Evolutionary conservation across 2,888 invertebrate species (phyloP).

Genomic region (Stenotaenia linearis): DNA sequence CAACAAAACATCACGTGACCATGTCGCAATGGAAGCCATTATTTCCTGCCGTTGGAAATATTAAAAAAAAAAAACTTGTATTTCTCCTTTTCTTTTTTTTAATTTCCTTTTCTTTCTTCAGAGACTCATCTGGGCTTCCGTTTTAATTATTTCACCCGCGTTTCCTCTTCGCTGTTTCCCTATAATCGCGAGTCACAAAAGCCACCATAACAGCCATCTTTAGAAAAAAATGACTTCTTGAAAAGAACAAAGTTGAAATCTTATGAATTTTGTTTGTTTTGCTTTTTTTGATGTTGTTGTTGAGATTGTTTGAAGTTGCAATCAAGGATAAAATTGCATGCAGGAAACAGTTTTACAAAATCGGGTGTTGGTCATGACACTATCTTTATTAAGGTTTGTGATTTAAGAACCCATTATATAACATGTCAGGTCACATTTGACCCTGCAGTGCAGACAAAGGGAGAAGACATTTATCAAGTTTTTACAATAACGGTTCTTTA

Average conservation of each 20-base stretch:
- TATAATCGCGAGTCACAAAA: neutral
- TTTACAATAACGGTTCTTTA: too few relatives aligned
- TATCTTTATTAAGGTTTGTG: too few relatives aligned
- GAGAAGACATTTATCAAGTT: too few relatives aligned
- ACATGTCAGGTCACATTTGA: too few relatives aligned
- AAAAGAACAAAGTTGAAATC: neutral
- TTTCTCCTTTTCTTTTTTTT: neutral
- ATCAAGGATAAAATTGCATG: too few relatives aligned
- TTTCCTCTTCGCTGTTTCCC: neutral
- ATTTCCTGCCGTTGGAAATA: neutral
- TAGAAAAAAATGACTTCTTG: neutral
- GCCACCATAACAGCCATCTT: neutral
- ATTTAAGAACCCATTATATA: too few relatives aligned
- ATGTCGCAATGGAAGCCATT: neutral
- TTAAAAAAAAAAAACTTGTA: neutral
- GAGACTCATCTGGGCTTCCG: neutral
- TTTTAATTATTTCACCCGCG: neutral
- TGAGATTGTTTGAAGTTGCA: too few relatives aligned
- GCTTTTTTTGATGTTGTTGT: too few relatives aligned
- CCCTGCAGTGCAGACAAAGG: too few relatives aligned
- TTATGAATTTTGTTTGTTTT: neutral
- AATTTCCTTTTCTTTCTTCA: neutral
- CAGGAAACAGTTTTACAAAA: too few relatives aligned
- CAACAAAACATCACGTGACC: constrained; percentile 12
- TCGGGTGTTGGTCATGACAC: too few relatives aligned